Evolutionary conservation across 2,113 vertebrate species (phyloP).

Genomic region (Galemys pyrenaicus): DNA sequence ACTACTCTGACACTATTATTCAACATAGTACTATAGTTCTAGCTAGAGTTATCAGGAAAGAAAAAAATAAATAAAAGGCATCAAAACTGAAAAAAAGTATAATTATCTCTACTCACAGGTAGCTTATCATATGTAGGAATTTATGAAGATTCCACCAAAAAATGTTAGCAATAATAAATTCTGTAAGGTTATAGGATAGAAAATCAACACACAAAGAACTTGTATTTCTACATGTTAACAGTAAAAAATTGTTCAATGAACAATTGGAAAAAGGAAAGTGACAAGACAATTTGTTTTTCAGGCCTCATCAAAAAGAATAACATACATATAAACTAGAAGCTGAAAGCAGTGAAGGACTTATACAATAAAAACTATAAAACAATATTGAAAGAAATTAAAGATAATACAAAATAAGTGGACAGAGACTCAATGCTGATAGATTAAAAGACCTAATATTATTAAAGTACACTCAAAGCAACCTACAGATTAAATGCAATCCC

Average conservation of each 20-base stretch:
- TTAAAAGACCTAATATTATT: neutral
- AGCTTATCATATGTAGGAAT: neutral
- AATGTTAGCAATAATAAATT: too few relatives aligned
- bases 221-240: neutral
- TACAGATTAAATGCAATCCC: neutral
- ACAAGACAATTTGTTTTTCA: neutral
- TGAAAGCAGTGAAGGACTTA: neutral
- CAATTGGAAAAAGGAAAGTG: neutral
- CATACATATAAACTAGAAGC: neutral
- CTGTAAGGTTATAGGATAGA: too few relatives aligned
- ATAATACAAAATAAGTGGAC: too few relatives aligned
- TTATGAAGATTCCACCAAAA: neutral
- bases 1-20: neutral
- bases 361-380: neutral
- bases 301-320: neutral
- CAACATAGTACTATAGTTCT: neutral
- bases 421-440: too few relatives aligned
- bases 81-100: neutral
- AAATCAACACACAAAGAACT: neutral
- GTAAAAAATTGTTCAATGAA: too few relatives aligned
- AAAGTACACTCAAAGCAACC: neutral
- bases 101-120: neutral
- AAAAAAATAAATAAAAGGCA: too few relatives aligned
- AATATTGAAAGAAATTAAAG: neutral
- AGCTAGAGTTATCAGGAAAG: too few relatives aligned